Conservation (phyloP, 2,888 invertebrate genomes). For the Scelioninae gen. 2 region DNA sequence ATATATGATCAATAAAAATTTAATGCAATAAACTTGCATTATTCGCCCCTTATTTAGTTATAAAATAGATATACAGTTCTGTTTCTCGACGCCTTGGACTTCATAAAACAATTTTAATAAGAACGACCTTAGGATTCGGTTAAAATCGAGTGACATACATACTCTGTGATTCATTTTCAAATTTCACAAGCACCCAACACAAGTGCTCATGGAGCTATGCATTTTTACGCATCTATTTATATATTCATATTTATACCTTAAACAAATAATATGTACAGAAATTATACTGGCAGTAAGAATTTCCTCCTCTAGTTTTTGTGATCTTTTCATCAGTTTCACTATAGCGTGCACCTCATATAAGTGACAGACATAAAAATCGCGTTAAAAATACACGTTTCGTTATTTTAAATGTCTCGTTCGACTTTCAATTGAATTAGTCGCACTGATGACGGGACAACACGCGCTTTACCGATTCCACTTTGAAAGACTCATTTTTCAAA, state of each 20-base stretch:
- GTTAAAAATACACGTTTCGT: slow-evolving; percentile 20
- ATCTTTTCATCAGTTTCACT: slow-evolving; percentile 12
- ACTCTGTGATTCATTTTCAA: slow-evolving; percentile 38
- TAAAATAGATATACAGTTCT: too few relatives aligned
- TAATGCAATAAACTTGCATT: background rate
- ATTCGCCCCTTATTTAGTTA: too few relatives aligned
- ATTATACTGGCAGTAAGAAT: slow-evolving; percentile 71
- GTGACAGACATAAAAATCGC: slow-evolving; percentile 8
- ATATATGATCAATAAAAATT: background rate
- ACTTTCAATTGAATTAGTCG: slow-evolving; percentile 34
- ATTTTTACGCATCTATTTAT: slow-evolving; percentile 61
- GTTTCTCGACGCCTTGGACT: too few relatives aligned
- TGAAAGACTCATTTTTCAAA: slow-evolving; percentile 48
- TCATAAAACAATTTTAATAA: background rate
- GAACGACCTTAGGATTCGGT: slow-evolving; percentile 24
- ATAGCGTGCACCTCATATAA: slow-evolving; percentile 9
- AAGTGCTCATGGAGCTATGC: slow-evolving; percentile 57
- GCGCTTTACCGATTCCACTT: slow-evolving; percentile 24
- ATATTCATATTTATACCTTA: slow-evolving; percentile 63
- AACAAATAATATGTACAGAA: slow-evolving; percentile 67
- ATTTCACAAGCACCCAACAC: slow-evolving; percentile 45
- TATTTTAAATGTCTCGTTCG: slow-evolving; percentile 22
- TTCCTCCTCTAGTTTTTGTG: slow-evolving; percentile 16
- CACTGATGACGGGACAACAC: slow-evolving; percentile 25
- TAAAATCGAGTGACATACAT: slow-evolving; percentile 24